Evolutionary conservation across 1,140 invertebrate genomes (phyloP), one percentile per base, ranked within the genome.

Genomic region (Mactra quadrangularis): DNA sequence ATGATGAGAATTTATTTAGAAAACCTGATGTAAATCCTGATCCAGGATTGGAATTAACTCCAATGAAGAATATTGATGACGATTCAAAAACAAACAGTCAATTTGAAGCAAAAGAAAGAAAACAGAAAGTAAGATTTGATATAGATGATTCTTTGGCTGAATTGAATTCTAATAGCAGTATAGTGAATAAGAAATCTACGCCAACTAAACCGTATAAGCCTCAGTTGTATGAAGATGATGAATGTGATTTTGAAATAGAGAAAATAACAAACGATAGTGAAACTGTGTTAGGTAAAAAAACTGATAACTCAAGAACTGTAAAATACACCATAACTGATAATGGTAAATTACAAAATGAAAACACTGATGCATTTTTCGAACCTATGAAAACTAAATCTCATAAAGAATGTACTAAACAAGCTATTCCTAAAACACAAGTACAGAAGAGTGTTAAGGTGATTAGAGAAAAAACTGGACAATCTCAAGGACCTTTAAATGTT

Each of bases 101-200:
- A 33, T 55, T 52, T 47, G 47, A 59, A 11, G 59, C 50, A 59
- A 64, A 66, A 74, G 38, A 33, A 0, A 74, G 57, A 25, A 82
- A 86, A 62, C 85, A 86, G 3, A 85, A 70, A 52, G 87, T 89
- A 11, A 77, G 87, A 70, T 89, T 89, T 86, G 83, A 89, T 64
- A 15, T 87, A 6, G 66, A 86, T 45, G 77, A 77, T 50, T 41
- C 68, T 59, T 41, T 71, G 22, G 70, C 35, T n/a, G 25, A 74
- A 41, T 31, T 33, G 60, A 60, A 71, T 64, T 62, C 62, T 22
- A 59, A 59, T 41, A 17, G 17, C 59, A 52, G 53, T 22, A 19
- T 55, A 33, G 19, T 70, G 45, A 53, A 74, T 19, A 1, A 62
- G 31, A 57, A 38, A 59, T 52, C 19, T 27, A 66, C 52, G 47